Evolutionary conservation across 2,888 invertebrate species (phyloP), one percentile per base, ranked within the genome.

Genomic region (Argyresthia albistria): DNA sequence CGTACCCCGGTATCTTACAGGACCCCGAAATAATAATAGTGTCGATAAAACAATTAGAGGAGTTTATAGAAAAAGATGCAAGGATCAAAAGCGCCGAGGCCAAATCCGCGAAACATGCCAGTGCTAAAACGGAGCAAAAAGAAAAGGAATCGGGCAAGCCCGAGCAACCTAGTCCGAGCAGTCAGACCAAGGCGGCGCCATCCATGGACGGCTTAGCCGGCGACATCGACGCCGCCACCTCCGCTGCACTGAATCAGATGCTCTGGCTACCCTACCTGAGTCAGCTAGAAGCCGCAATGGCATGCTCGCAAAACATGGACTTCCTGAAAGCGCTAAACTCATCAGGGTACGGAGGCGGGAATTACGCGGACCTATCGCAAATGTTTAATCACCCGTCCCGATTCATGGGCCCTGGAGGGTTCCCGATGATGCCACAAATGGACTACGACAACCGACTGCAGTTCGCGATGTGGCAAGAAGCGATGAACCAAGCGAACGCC

Each of bases 1-100:
- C 92, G 2, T 92, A 89, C 66, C 93, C 94, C 0, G 90, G 92
- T 59, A 82, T 94, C 9, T 79, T 94, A 45, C 91, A 92, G 66
- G 94, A 95, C 76, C 94, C 94, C 0, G 93, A 95, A 68, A 90
- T 95, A 59, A 75, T 95, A 50, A 93, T 95, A 15, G 91, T 95
- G 64, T 93, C 94, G 6, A 75, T 95, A 66, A 89, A 91, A 9
- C 93, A 95, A 73, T 79, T 95, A 52, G 93, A 92, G 74, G 88
- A 87, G 1, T 91, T 92, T 54, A 72, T 92, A 54, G 83, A 88
- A 57, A 90, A 90, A 59, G 89, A 90, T 59, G 60, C 61, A 56
- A 69, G 74, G 66, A 63, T 69, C 62, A 59, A 68, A 57, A 47
- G 59, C 16, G 60, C 65, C 39, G 63, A 66, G 16, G 62, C 67